Evolutionary conservation across 2,888 invertebrate species (phyloP).

Genomic region (Polietes domitor): DNA sequence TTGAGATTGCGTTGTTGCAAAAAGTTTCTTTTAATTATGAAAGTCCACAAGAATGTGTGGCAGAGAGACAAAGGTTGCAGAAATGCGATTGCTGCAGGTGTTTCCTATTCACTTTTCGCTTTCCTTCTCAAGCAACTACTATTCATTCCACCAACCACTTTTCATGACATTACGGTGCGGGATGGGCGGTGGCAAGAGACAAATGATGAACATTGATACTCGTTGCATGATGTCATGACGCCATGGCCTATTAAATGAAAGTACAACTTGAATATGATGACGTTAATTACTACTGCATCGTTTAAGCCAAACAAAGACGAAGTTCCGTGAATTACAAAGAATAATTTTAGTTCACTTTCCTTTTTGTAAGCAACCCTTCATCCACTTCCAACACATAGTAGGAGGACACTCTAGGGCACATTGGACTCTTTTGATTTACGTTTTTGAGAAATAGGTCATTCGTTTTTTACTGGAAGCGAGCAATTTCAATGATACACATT

Average conservation of each 20-base stretch:
- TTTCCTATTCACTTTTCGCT: background rate
- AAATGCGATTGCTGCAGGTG: constrained; percentile 1
- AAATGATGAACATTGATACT: background rate
- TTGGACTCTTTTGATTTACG: too few species aligned
- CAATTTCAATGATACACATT: too few species aligned
- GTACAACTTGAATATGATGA: constrained; percentile 42
- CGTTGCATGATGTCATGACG: background rate
- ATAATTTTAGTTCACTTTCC: background rate
- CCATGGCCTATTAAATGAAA: constrained; percentile 47
- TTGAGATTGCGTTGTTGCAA: background rate
- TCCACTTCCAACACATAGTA: too few species aligned
- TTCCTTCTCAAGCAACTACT: background rate
- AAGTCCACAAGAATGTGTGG: background rate
- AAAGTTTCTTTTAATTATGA: constrained; percentile 15
- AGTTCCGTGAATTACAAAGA: background rate
- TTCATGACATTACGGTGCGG: background rate
- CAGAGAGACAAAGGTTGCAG: background rate
- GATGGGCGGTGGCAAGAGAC: background rate
- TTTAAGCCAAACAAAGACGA: background rate
- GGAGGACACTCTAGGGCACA: too few species aligned
- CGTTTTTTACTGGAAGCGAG: too few species aligned
- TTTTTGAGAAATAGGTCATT: too few species aligned
- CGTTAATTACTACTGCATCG: constrained; percentile 23
- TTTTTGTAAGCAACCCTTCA: too few species aligned
- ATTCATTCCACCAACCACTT: background rate